Evolutionary conservation across 2,888 invertebrate species (phyloP), one percentile per base, ranked within the genome.

Genomic region (Ectropis crepuscularia): DNA sequence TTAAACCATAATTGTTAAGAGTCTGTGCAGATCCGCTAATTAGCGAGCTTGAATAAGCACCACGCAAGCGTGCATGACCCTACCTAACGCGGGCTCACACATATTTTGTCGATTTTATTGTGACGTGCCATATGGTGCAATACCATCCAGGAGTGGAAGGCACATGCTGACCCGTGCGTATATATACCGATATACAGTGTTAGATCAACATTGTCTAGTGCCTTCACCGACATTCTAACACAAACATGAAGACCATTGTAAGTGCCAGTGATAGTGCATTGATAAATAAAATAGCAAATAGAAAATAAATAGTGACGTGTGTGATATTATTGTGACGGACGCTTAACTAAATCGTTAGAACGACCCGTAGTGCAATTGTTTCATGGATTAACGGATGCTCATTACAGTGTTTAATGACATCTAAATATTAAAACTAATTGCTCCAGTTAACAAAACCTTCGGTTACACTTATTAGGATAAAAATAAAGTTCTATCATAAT

Each of bases 201-300:
- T 86, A 88, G 87, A 88, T 80, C 81, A 87, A 87, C 88, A 90
- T 90, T 90, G 89, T 89, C 88, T 89, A 87, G 86, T 87, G 81
- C 86, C 82, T 85, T 83, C 87, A 81, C 81, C 87, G 81, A 84
- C 83, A 83, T 81, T 82, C 82, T 79, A 80, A 83, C 79, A 87
- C 78, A 88, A 91, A 83, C 83, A 92, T 92, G 92, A 90, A 89
- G 86, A 80, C 80, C 82, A 86, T 92, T 78, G 92, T 92, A 90
- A 92, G 92, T 92, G 88, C 67, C 75, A 83, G 87, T 87, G 87
- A 77, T 74, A 78, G 85, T 86, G 85, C 65, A 71, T 62, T 67
- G 60, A 64, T 73, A 72, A 50, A 73, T 65, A 70, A 64, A 67
- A 70, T 74, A 74, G 49, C 57, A 68, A 71, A 63, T 72, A 74